Evolutionary conservation across 2,113 vertebrate species (phyloP).

Genomic region (Neotoma lepida): DNA sequence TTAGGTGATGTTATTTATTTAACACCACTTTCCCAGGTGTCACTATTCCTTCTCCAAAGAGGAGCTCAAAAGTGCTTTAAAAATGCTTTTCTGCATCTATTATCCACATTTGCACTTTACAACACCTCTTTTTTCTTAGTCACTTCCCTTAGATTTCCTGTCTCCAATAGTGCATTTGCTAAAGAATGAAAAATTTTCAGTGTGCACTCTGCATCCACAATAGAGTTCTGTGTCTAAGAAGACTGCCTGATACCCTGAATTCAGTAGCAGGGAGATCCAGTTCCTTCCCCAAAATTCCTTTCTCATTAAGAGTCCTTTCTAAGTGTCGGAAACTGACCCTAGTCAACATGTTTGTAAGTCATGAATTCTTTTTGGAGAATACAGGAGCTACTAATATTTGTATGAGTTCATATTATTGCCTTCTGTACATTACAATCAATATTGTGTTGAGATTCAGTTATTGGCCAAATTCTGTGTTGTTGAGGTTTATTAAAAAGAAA

Average conservation of each 20-base stretch:
- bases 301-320: background rate
- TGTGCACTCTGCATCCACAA: background rate
- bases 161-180: background rate
- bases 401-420: fast-evolving
- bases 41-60: background rate
- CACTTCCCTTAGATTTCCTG: background rate
- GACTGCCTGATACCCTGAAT: background rate
- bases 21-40: slow-evolving; percentile 56
- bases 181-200: slow-evolving; percentile 24
- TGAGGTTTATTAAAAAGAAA: background rate
- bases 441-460: background rate
- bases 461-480: background rate
- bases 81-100: slow-evolving; percentile 1
- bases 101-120: slow-evolving; percentile 11
- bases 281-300: background rate
- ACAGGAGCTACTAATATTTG: background rate
- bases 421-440: background rate
- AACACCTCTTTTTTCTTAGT: background rate
- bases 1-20: slow-evolving; percentile 70
- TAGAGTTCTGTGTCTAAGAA: background rate
- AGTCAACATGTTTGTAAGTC: background rate
- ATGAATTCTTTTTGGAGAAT: background rate
- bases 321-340: background rate
- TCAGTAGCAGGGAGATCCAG: background rate
- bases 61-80: slow-evolving; percentile 30